A percentile compares a stretch with the other conserved stretches of the same genome.
phyloP scores from a whole-genome alignment of 2,888 invertebrate species.

The Anaspis maculata region DNA sequence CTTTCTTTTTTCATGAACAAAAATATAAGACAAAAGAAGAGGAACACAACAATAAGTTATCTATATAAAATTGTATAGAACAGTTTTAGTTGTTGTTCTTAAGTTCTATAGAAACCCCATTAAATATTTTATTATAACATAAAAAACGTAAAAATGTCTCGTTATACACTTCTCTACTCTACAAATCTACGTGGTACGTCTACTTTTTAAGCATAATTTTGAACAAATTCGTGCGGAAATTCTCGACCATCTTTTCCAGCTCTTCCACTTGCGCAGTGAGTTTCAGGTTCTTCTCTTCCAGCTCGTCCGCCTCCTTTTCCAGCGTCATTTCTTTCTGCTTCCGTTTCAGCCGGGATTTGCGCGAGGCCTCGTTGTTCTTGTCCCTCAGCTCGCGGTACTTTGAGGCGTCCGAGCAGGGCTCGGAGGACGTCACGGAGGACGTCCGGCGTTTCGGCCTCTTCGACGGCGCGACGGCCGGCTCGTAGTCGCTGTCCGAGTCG shows the following conservation, averaged over 20 bases:
- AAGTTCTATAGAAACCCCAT: slow-evolving; percentile 15
- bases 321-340: slow-evolving; percentile 50
- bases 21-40: too few relatives aligned
- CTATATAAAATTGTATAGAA: too few relatives aligned
- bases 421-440: slow-evolving; percentile 35
- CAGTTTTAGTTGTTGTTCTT: too few relatives aligned
- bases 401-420: slow-evolving; percentile 43
- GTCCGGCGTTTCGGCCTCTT: slow-evolving; percentile 47
- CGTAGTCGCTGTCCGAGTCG: slow-evolving; percentile 21
- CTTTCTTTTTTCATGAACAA: too few relatives aligned
- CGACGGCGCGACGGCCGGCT: slow-evolving; percentile 7
- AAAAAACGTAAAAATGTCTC: too few relatives aligned
- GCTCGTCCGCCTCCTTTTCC: slow-evolving; percentile 42
- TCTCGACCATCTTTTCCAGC: slow-evolving; percentile 58
- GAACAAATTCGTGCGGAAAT: slow-evolving; percentile 57
- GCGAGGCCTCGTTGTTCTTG: slow-evolving; percentile 72
- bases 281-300: slow-evolving; percentile 56
- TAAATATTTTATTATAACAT: too few relatives aligned
- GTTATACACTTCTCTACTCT: too few relatives aligned
- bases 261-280: slow-evolving; percentile 58
- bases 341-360: slow-evolving; percentile 64
- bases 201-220: slow-evolving; percentile 52
- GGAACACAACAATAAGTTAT: too few relatives aligned
- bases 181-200: too few relatives aligned
- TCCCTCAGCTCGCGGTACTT: slow-evolving; percentile 63